phyloP scores from a whole-genome alignment of 2,797 vertebrate species.

The Ibycter americanus region DNA sequence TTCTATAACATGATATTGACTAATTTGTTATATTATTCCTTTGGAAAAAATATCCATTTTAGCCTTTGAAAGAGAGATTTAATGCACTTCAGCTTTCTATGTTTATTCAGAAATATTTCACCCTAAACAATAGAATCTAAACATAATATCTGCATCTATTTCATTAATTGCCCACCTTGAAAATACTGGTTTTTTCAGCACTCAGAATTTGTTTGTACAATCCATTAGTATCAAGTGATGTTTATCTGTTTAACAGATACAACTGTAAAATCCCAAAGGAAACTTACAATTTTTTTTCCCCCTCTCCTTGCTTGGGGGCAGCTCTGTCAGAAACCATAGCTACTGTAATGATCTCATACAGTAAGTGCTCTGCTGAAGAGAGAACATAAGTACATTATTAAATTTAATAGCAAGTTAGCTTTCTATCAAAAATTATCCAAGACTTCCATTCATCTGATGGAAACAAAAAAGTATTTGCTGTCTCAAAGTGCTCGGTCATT shows the following conservation, averaged over 20 bases:
- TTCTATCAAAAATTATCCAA: not conserved
- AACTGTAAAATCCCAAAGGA: not conserved
- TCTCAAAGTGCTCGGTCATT: not conserved
- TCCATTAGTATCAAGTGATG: not conserved
- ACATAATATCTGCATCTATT: not conserved
- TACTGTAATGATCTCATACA: not conserved
- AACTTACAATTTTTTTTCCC: not conserved
- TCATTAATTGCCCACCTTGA: not conserved
- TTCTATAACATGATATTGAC: not conserved
- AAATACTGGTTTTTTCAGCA: not conserved
- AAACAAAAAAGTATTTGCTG: not conserved
- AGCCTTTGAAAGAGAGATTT: not conserved
- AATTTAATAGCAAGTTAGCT: not conserved
- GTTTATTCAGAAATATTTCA: not conserved
- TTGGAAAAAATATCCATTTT: not conserved
- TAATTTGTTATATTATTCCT: not conserved
- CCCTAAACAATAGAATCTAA: not conserved
- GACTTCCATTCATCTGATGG: not conserved
- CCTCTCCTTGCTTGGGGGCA: not conserved
- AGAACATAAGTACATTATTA: not conserved
- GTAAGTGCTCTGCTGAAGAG: too few relatives aligned
- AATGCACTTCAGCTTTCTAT: not conserved
- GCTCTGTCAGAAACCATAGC: not conserved
- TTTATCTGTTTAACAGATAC: not conserved
- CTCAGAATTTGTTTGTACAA: not conserved